A percentile compares a stretch with the other conserved stretches of the same genome.
These are phyloP conservation scores for Agrochola circellaris DNA, from an alignment of 2,888 invertebrate genomes.

Conservation along the genomic window DNA sequence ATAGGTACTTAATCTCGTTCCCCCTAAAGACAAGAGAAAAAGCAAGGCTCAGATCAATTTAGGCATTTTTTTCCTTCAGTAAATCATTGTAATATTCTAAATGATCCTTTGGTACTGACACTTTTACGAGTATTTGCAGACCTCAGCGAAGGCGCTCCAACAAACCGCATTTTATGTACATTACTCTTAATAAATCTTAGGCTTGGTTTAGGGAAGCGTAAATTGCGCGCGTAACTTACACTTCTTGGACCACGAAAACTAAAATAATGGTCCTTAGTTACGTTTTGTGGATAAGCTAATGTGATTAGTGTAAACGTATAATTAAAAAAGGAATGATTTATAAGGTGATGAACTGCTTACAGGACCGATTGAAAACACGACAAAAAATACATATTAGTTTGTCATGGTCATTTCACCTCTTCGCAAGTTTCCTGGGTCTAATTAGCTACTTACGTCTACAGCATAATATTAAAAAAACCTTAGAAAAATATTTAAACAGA, in stretches of 20 bases:
- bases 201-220: conserved; percentile 50
- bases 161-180: conserved; percentile 62
- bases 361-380: neutral
- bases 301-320: conserved; percentile 1
- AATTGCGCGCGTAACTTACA: conserved; percentile 51
- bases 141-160: conserved; percentile 43
- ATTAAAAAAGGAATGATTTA: neutral
- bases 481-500: neutral
- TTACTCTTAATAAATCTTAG: conserved; percentile 61
- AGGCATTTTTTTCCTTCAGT: conserved; percentile 31
- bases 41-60: conserved; percentile 22
- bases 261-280: conserved; percentile 26
- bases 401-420: neutral
- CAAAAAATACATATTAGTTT: too few species aligned
- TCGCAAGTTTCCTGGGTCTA: neutral
- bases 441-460: neutral
- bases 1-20: conserved; percentile 23
- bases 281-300: conserved; percentile 9
- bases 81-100: conserved; percentile 63
- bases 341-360: neutral
- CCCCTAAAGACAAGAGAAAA: conserved; percentile 21
- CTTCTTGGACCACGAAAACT: conserved; percentile 44
- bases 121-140: conserved; percentile 60
- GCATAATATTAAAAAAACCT: neutral
- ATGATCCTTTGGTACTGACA: conserved; percentile 60